Conservation (phyloP, 2,888 invertebrate species). For the Phasia obesa region DNA sequence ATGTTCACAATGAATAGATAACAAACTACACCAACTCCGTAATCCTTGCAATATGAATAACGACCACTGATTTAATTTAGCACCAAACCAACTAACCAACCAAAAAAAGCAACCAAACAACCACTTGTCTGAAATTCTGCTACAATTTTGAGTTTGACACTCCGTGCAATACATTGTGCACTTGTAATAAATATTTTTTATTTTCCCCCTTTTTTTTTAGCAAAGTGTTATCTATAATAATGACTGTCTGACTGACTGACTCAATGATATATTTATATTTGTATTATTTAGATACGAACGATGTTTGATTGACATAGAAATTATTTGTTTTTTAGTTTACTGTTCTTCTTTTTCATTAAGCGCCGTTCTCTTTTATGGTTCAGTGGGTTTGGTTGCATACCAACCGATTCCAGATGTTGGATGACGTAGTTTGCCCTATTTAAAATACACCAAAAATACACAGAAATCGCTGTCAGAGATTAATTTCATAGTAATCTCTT, state of each 20-base stretch:
- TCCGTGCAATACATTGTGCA: too few species aligned
- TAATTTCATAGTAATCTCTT: too few species aligned
- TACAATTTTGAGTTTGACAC: slow-evolving; percentile 49
- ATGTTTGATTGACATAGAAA: slow-evolving; percentile 67
- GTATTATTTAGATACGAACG: slow-evolving; percentile 33
- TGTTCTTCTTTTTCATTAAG: slow-evolving; percentile 23
- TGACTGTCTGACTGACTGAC: slow-evolving; percentile 27
- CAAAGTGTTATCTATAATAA: slow-evolving; percentile 35
- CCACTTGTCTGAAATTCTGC: slow-evolving; percentile 24
- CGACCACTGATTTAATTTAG: not conserved
- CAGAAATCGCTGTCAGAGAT: too few species aligned
- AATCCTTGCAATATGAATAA: too few species aligned
- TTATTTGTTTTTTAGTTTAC: slow-evolving; percentile 44
- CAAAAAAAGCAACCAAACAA: slow-evolving; percentile 9
- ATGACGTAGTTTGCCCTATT: too few species aligned
- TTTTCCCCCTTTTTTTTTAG: slow-evolving; percentile 8
- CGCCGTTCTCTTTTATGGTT: slow-evolving; percentile 29
- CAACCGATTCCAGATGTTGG: too few species aligned
- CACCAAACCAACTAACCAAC: not conserved
- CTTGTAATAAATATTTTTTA: slow-evolving; percentile 35
- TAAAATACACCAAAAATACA: too few species aligned
- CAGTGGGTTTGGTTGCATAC: slow-evolving; percentile 2
- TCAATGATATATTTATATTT: slow-evolving; percentile 5
- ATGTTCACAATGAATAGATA: too few species aligned
- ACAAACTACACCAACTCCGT: too few species aligned